Conservation (phyloP, 2,888 invertebrate species). For the Sinodicranocentrus sp. region DNA sequence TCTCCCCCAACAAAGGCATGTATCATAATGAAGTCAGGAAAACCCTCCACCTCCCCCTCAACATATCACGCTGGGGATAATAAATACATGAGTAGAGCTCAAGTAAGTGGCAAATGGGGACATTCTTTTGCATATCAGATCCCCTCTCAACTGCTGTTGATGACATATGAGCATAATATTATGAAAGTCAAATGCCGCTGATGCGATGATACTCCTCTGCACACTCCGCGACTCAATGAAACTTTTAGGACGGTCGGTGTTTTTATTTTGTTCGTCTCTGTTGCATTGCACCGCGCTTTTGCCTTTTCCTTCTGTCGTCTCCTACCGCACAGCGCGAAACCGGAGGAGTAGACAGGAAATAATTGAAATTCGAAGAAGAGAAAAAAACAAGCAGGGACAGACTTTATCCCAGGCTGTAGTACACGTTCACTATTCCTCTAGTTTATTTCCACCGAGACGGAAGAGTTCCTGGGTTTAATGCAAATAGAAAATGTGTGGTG, state of each 20-base stretch:
- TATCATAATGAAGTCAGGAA: too few relatives aligned
- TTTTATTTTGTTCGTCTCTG: too few relatives aligned
- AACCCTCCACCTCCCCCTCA: too few relatives aligned
- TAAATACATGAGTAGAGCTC: conserved; percentile 43
- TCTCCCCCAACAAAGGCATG: too few relatives aligned
- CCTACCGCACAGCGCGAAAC: too few relatives aligned
- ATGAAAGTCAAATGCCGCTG: conserved; percentile 61
- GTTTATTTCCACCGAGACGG: neutral
- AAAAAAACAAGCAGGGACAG: neutral
- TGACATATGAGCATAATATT: conserved; percentile 62
- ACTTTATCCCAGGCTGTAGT: too few relatives aligned
- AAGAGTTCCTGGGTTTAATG: conserved; percentile 21
- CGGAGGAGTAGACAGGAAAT: conserved; percentile 5
- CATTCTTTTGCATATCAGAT: neutral
- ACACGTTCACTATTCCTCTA: too few relatives aligned
- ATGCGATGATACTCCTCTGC: conserved; percentile 18
- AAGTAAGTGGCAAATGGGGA: conserved; percentile 27
- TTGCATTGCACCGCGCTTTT: too few relatives aligned
- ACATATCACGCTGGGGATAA: conserved; percentile 27
- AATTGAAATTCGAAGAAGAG: conserved; percentile 23
- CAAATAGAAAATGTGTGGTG: conserved; percentile 51
- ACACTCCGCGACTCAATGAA: too few relatives aligned
- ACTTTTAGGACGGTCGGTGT: too few relatives aligned
- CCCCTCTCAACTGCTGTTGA: conserved; percentile 47
- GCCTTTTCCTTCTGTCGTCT: too few relatives aligned